Evolutionary conservation across 2,797 vertebrate genomes (phyloP).

Genomic region (Lutjanus argentimaculatus): DNA sequence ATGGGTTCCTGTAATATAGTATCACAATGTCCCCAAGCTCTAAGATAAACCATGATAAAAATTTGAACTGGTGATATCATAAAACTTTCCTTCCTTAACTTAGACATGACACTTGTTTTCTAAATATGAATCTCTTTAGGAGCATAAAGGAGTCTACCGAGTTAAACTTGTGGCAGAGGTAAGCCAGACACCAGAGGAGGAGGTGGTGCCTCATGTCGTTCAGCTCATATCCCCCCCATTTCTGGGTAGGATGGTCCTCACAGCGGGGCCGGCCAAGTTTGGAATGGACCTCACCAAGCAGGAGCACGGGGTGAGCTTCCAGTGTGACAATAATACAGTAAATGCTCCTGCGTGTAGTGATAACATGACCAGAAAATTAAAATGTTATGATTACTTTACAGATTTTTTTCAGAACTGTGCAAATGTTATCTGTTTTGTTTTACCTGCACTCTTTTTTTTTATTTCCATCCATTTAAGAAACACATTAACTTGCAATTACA

Average conservation of each 20-base stretch:
- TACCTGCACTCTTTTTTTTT: neutral
- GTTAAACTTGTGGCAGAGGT: constrained; percentile 88
- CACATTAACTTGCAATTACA: neutral
- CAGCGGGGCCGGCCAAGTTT: constrained; percentile 89
- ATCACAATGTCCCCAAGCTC: neutral
- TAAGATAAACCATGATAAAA: neutral
- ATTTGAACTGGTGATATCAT: neutral
- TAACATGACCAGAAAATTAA: neutral
- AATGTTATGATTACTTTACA: neutral
- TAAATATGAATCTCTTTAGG: constrained; percentile 35
- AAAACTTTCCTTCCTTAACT: neutral
- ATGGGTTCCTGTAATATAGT: neutral
- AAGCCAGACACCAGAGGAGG: constrained; percentile 79
- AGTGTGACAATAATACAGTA: neutral
- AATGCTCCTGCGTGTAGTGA: neutral
- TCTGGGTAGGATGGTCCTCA: constrained; percentile 86
- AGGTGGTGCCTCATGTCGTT: constrained; percentile 84
- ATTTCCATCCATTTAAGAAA: neutral
- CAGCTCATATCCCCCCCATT: constrained; percentile 90
- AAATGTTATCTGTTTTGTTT: constrained; percentile 1
- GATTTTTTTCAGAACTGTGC: neutral
- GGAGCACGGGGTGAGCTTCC: constrained; percentile 85
- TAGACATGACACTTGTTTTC: neutral
- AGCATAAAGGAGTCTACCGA: constrained; percentile 83
- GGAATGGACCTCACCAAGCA: constrained; percentile 89